These are phyloP conservation scores for Pteria penguin DNA, from an alignment of 2,888 invertebrate genomes.

Conservation along the genomic window DNA sequence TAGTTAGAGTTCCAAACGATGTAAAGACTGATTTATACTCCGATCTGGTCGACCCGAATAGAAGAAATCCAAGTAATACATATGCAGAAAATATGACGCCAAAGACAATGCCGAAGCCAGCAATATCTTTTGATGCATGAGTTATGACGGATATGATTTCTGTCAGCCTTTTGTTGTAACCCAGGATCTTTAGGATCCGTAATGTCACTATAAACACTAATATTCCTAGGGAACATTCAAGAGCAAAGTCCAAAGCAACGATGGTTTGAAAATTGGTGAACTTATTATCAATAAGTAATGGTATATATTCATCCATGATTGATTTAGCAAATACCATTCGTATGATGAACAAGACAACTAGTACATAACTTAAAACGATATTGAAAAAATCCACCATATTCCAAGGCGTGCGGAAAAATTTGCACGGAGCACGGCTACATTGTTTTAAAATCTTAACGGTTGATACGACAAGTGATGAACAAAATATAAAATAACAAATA, in stretches of 20 bases:
- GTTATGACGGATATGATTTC: constrained; percentile 53
- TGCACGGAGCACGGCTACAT: constrained; percentile 40
- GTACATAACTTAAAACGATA: constrained; percentile 45
- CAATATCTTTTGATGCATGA: constrained; percentile 50
- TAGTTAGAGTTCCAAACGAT: not conserved
- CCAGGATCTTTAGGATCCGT: constrained; percentile 61
- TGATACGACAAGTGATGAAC: constrained; percentile 48
- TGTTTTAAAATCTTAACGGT: constrained; percentile 41
- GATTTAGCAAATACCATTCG: constrained; percentile 44
- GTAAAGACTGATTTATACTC: not conserved
- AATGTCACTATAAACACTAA: constrained; percentile 60
- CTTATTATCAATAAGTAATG: constrained; percentile 46
- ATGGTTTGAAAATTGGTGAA: constrained; percentile 66
- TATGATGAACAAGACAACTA: constrained; percentile 48
- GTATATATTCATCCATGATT: constrained; percentile 52
- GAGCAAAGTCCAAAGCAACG: constrained; percentile 59
- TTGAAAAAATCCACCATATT: constrained; percentile 56
- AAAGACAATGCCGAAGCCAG: constrained; percentile 11
- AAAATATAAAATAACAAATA: constrained; percentile 51
- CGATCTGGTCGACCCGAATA: not conserved
- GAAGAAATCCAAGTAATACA: not conserved
- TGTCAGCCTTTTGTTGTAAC: constrained; percentile 59
- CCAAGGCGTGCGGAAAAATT: constrained; percentile 57
- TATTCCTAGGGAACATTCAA: constrained; percentile 53
- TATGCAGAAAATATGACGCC: not conserved